These are phyloP conservation scores for Anneissia japonica DNA, from an alignment of 35 echinoderm and acorn worm genomes.

Conservation along the genomic window DNA sequence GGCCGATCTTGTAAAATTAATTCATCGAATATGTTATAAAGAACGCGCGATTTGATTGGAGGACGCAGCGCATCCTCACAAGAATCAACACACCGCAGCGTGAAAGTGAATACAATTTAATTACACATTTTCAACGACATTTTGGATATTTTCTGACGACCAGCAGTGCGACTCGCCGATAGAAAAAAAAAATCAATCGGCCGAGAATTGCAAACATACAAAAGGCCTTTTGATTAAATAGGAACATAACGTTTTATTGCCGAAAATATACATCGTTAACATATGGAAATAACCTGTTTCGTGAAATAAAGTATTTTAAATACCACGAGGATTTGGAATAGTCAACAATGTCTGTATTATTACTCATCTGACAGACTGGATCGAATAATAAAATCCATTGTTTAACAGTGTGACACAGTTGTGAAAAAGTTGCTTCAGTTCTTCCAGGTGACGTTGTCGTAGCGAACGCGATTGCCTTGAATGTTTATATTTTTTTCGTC, in stretches of 20 bases:
- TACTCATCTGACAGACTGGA: neutral
- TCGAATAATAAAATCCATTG: neutral
- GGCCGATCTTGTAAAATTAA: neutral
- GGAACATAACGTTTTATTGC: no score
- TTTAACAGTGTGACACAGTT: neutral
- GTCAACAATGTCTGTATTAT: neutral
- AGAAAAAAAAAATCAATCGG: neutral
- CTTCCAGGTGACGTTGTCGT: neutral
- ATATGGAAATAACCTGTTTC: no score
- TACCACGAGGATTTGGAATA: no score
- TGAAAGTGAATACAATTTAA: constrained; percentile 2
- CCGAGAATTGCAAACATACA: no score
- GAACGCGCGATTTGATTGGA: neutral
- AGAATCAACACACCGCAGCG: neutral
- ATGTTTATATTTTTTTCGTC: neutral
- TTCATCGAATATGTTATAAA: neutral
- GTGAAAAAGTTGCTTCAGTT: neutral
- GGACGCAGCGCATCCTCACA: neutral
- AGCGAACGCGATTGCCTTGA: neutral
- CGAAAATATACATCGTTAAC: no score
- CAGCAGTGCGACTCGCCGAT: neutral
- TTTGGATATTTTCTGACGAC: neutral
- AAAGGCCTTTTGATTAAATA: no score
- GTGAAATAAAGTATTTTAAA: no score
- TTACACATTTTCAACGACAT: neutral